Conservation (phyloP, 2,888 invertebrate species). For the Anodontia alba region DNA sequence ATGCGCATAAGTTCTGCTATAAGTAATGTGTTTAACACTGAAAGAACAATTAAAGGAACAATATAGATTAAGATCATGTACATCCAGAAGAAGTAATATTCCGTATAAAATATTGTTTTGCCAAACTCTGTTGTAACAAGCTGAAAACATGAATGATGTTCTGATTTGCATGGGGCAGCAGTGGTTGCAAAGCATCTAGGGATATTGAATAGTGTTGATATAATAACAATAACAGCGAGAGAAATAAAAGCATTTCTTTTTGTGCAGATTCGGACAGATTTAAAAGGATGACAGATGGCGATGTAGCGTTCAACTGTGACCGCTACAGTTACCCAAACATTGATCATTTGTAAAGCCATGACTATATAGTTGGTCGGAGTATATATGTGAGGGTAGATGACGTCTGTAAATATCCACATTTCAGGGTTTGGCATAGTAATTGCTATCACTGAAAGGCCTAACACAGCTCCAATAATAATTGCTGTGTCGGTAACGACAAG, state of each 20-base stretch:
- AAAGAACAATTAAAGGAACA: constrained; percentile 67
- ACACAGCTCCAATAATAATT: constrained; percentile 66
- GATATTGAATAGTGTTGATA: constrained; percentile 77
- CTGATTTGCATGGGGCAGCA: constrained; percentile 26
- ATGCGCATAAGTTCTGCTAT: constrained; percentile 76
- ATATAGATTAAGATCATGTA: constrained; percentile 71
- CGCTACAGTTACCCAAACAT: constrained; percentile 81
- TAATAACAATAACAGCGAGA: constrained; percentile 64
- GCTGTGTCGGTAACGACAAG: constrained; percentile 79
- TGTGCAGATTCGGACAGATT: constrained; percentile 73
- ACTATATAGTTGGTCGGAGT: constrained; percentile 76
- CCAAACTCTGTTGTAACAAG: constrained; percentile 67
- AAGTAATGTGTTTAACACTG: constrained; percentile 71
- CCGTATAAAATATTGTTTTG: constrained; percentile 54
- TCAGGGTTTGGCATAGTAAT: constrained; percentile 65
- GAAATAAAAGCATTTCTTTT: constrained; percentile 74
- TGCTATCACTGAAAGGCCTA: constrained; percentile 68
- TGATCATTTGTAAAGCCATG: constrained; percentile 80
- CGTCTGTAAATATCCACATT: constrained; percentile 69
- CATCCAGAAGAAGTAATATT: constrained; percentile 65
- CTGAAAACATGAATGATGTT: constrained; percentile 18
- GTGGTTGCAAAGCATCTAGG: constrained; percentile 76
- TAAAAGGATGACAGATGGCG: constrained; percentile 82
- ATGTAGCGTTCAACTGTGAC: constrained; percentile 82
- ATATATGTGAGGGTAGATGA: constrained; percentile 78